Base-by-base conservation (phyloP, 2,888 invertebrate species). In the Agrenia bidenticulata region DNA sequence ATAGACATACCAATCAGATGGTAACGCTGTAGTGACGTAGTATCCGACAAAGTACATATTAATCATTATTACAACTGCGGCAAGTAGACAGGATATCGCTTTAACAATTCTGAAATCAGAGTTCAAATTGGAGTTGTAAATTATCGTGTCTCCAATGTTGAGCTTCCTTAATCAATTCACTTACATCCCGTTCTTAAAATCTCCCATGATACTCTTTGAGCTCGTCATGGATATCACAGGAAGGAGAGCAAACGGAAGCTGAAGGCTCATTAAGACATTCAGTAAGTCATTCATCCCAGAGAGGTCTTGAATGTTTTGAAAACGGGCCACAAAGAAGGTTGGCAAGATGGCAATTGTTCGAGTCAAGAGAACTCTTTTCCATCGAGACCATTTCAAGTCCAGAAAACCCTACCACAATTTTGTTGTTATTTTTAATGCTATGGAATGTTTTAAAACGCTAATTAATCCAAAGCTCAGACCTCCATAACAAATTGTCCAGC, bases 401-500 rank as follows among this genome's bases (percentile, higher is more conserved):
- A 93, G 81, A 78, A 93, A 93, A 13, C 92, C 92, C 84, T 84
- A 50, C 26, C 55, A 50, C n/a, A n/a, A n/a, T n/a, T n/a, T n/a
- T n/a, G n/a, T n/a, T n/a, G n/a, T n/a, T n/a, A n/a, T n/a, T n/a
- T n/a, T n/a, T n/a, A n/a, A n/a, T n/a, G n/a, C n/a, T n/a, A 13
- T 50, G 19, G n/a, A 21, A 55, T 15, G 11, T 9, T 4, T 11
- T 55, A 21, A 15, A 57, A 15, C n/a, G 42, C 39, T n/a, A n/a
- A 42, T 21, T 19, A 23, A 11, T 54, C 9, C 23, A 19, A 13
- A 15, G 63, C 11, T 32, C 76, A 66, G 77, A 84, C 84, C 80
- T 91, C 90, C 91, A 92, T 92, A 0, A 89, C 88, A 80, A 91
- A 92, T 79, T 92, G 92, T 1, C 92, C 92, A n/a, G 90, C 88